These are phyloP conservation scores for Spatulosminthurus flaviceps DNA, from an alignment of 2,888 invertebrate genomes.

Conservation along the genomic window DNA sequence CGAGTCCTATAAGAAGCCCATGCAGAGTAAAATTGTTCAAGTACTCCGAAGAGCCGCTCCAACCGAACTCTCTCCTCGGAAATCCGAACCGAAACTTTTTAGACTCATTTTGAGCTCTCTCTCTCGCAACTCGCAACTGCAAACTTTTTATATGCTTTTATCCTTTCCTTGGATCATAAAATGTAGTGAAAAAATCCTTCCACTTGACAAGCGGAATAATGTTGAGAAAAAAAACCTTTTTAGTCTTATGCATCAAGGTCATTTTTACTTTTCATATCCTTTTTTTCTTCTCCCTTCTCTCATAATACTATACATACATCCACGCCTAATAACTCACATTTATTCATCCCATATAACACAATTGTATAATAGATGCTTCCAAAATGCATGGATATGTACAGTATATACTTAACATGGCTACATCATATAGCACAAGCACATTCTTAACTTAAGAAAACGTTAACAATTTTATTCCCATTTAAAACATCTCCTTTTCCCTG, in stretches of 20 bases:
- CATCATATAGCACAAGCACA: no score
- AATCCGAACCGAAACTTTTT: constrained; percentile 3
- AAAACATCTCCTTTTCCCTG: no score
- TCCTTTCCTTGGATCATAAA: neutral
- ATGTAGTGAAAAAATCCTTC: constrained; percentile 8
- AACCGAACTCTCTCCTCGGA: constrained; percentile 6
- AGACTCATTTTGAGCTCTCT: neutral
- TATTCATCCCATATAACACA: no score
- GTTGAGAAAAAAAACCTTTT: neutral
- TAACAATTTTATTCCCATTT: constrained; percentile 14
- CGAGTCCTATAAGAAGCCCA: neutral
- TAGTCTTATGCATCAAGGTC: constrained; percentile 5
- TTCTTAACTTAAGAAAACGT: neutral
- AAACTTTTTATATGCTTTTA: neutral
- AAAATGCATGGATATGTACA: no score
- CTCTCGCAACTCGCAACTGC: neutral
- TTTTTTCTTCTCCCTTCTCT: neutral
- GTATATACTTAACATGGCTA: no score
- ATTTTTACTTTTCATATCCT: neutral
- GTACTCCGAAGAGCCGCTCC: neutral
- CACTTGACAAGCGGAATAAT: constrained; percentile 14
- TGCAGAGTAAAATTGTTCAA: neutral
- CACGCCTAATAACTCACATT: no score
- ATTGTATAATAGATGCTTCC: no score
- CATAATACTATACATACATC: no score